These are phyloP conservation scores for Lycaena phlaeas DNA, from an alignment of 2,888 invertebrate genomes.

Conservation along the genomic window DNA sequence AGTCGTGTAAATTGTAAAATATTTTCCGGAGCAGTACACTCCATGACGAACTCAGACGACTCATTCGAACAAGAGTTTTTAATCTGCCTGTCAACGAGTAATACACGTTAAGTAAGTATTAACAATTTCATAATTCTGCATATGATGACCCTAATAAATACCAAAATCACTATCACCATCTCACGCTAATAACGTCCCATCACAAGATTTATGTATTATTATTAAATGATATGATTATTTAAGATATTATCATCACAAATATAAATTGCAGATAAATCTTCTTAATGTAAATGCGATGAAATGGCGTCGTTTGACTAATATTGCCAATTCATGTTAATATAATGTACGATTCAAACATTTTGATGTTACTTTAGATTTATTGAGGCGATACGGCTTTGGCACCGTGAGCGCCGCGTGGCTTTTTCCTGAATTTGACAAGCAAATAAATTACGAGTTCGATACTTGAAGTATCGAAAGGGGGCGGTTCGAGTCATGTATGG, in stretches of 20 bases:
- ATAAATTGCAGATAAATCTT: constrained; percentile 7
- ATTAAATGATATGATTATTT: constrained; percentile 1
- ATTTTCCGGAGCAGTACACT: no score
- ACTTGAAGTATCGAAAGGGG: constrained; percentile 51
- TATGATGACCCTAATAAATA: neutral
- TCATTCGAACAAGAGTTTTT: no score
- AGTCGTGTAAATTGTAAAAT: no score
- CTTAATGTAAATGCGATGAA: constrained; percentile 1
- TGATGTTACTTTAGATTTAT: constrained; percentile 33
- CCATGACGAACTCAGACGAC: no score
- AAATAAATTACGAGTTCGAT: constrained; percentile 66
- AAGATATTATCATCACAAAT: neutral
- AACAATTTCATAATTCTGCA: no score
- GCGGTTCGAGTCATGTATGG: constrained; percentile 41
- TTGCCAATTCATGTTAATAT: constrained; percentile 23
- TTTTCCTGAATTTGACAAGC: constrained; percentile 67
- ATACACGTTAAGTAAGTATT: no score
- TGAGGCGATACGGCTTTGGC: constrained; percentile 22
- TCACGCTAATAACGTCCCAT: neutral
- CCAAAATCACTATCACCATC: neutral
- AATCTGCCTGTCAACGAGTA: no score
- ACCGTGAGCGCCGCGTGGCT: constrained; percentile 47
- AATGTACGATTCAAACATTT: constrained; percentile 20
- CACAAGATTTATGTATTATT: neutral
- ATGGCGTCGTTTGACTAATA: constrained; percentile 10